phyloP scores from a whole-genome alignment of 1,140 invertebrate genomes.

The Phymorhynchus buccinoides region DNA sequence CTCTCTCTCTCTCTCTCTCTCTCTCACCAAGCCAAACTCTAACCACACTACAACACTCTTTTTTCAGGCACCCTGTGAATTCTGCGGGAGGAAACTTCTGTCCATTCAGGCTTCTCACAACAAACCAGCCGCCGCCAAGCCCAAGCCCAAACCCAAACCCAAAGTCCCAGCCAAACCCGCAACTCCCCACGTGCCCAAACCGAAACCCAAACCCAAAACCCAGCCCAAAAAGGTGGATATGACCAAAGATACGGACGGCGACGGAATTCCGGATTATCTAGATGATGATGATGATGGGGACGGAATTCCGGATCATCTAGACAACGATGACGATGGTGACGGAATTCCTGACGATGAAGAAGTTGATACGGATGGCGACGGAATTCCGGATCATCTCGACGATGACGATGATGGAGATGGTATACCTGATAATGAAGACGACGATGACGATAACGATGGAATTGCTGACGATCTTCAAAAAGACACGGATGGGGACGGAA shows the following conservation, averaged over 20 bases:
- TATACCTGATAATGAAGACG: slow-evolving; percentile 64
- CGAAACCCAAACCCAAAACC: neutral
- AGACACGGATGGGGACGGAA: slow-evolving; percentile 59
- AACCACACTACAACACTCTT: neutral
- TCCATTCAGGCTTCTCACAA: neutral
- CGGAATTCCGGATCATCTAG: slow-evolving; percentile 59
- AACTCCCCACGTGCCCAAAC: too few species aligned
- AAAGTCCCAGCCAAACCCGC: too few species aligned
- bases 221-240: neutral
- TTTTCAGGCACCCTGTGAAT: neutral
- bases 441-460: slow-evolving; percentile 63
- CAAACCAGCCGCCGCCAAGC: neutral
- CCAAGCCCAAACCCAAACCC: too few species aligned
- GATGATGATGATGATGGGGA: slow-evolving; percentile 68
- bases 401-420: slow-evolving; percentile 64
- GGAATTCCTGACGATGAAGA: slow-evolving; percentile 62
- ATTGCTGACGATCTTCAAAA: slow-evolving; percentile 54
- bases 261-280: slow-evolving; percentile 61
- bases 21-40: too few species aligned
- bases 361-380: slow-evolving; percentile 62
- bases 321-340: slow-evolving; percentile 59
- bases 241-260: slow-evolving; percentile 57
- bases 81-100: slow-evolving; percentile 18
- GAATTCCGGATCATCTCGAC: slow-evolving; percentile 60
- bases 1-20: too few species aligned